Conservation (phyloP, 2,888 invertebrate species). For the Plemyria rubiginata region DNA sequence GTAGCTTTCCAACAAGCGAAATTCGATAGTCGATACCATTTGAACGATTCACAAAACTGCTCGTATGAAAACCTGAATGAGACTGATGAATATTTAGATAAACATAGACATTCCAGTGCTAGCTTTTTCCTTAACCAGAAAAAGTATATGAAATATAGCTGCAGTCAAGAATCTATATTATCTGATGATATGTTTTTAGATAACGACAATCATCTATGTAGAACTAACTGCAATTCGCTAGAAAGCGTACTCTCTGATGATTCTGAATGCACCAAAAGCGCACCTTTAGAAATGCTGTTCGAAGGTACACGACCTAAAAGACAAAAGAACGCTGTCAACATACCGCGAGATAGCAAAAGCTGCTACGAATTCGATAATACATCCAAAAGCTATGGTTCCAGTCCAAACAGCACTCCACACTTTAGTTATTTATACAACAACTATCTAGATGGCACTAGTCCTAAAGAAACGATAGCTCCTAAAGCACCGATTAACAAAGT, state of each 20-base stretch:
- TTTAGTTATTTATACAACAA: conserved; percentile 85
- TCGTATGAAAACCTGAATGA: conserved; percentile 76
- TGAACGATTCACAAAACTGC: conserved; percentile 78
- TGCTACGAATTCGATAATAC: conserved; percentile 82
- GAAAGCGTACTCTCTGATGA: conserved; percentile 93
- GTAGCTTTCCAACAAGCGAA: conserved; percentile 80
- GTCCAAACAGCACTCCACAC: conserved; percentile 84
- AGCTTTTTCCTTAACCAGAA: conserved; percentile 92
- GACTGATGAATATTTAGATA: conserved; percentile 75
- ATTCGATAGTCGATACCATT: conserved; percentile 76
- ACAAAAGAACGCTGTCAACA: conserved; percentile 60
- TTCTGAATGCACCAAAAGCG: conserved; percentile 90
- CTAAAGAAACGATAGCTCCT: conserved; percentile 49
- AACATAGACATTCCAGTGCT: conserved; percentile 88
- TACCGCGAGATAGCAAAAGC: conserved; percentile 77
- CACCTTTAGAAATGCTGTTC: conserved; percentile 90
- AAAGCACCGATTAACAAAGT: conserved; percentile 66
- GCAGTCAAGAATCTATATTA: conserved; percentile 91
- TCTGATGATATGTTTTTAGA: conserved; percentile 88
- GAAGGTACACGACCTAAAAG: conserved; percentile 81
- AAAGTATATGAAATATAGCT: conserved; percentile 85
- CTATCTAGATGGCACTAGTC: conserved; percentile 48
- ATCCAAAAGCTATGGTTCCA: conserved; percentile 87
- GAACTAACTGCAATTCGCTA: conserved; percentile 90
- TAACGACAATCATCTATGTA: conserved; percentile 83